Evolutionary conservation across 2,888 invertebrate species (phyloP), one percentile per base, ranked within the genome.

Genomic region (Diabrotica balteata): DNA sequence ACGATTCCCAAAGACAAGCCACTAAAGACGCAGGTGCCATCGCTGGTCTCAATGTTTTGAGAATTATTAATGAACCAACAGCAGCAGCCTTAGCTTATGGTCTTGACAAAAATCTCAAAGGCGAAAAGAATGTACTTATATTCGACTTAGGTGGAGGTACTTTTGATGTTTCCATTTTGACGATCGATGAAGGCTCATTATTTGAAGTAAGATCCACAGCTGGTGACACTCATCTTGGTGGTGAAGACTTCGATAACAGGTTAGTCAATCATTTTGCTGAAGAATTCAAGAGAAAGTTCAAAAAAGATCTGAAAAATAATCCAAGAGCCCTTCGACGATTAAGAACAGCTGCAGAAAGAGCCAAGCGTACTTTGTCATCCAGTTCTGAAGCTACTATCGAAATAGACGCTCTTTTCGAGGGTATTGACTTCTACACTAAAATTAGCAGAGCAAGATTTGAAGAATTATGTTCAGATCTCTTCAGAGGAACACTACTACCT

Each of bases 141-240:
- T 90, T 90, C 79, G 90, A 90, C 79, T 84, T 90, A 67, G 90
- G 90, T 11, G 85, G 85, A 54, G 86, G 86, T 61, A 93, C 93
- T 43, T 94, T 94, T 82, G 94, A 94, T 84, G 94, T 94, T 0
- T 94, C 94, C 59, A 90, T 94, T 70, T 85, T 95, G 55, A 92
- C 92, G 59, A 94, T 94, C 80, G 93, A 93, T 79, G 93, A 94
- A 83, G 86, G 86, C 57, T 93, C 93, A 11, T 93, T 94, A 81
- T 94, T 94, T 84, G 94, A 94, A 4, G 94, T 93, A 6, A 91
- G 90, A 81, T 87, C 94, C 0, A 95, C 93, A 3, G 92, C 93
- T 46, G 94, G 94, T 46, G 94, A 95, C 80, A 94, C 94, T 7
- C 94, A 93, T 80, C 86, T 93, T 62, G 93, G 93, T 32, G 93